A percentile compares a stretch with the other conserved stretches of the same genome.
These are phyloP conservation scores for Paedocypris micromegethes DNA, from an alignment of 2,797 vertebrate genomes.

Conservation along the genomic window DNA sequence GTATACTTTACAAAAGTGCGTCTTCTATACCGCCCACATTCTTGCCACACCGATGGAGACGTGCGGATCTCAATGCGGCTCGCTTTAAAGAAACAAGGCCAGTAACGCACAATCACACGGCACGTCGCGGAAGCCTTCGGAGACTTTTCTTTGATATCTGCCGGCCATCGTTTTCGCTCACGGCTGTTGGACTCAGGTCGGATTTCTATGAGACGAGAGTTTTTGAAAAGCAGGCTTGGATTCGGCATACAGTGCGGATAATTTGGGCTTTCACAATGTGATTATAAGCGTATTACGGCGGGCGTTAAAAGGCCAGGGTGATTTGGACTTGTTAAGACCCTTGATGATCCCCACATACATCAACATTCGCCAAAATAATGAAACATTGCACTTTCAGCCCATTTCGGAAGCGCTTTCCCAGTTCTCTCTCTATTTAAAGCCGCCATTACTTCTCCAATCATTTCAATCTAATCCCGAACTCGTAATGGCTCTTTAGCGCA, in stretches of 20 bases:
- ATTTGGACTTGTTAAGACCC: slow-evolving; percentile 33
- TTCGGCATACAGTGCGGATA: slow-evolving; percentile 44
- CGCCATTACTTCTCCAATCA: slow-evolving; percentile 50
- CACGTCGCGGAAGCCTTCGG: neutral
- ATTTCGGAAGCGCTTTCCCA: slow-evolving; percentile 42
- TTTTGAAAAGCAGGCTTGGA: slow-evolving; percentile 15
- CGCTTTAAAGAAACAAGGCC: slow-evolving; percentile 26
- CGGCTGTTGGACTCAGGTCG: neutral
- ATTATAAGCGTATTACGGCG: slow-evolving; percentile 51
- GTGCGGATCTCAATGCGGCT: neutral
- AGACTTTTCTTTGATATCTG: too few relatives aligned
- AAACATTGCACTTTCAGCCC: slow-evolving; percentile 43
- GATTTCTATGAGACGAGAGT: slow-evolving; percentile 1
- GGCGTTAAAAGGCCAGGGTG: slow-evolving; percentile 26
- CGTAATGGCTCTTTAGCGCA: slow-evolving; percentile 49
- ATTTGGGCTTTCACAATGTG: slow-evolving; percentile 44
- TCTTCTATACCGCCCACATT: slow-evolving; percentile 6
- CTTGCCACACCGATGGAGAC: slow-evolving; percentile 3
- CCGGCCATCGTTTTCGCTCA: too few relatives aligned
- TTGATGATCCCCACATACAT: slow-evolving; percentile 45
- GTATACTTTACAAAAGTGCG: slow-evolving; percentile 8
- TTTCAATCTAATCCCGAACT: slow-evolving; percentile 48
- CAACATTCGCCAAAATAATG: slow-evolving; percentile 48
- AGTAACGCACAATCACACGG: slow-evolving; percentile 16
- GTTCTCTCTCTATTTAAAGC: slow-evolving; percentile 45